phyloP scores from a whole-genome alignment of 2,113 vertebrate species.

The Hippoglossus stenolepis region DNA sequence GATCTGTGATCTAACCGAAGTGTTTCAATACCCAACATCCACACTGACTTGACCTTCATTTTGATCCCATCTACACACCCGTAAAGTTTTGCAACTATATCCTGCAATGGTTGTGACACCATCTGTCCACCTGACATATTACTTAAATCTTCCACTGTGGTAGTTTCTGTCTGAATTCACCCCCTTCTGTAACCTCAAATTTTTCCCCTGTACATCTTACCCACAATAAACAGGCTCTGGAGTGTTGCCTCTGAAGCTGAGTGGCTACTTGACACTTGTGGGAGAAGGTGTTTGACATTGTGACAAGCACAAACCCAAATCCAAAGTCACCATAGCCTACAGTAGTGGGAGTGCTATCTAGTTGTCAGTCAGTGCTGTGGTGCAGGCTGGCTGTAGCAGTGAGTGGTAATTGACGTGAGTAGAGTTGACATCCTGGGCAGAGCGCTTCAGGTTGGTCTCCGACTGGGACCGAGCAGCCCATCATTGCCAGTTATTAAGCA shows the following conservation, averaged over 20 bases:
- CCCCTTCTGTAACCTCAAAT: conserved; percentile 13
- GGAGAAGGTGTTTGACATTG: conserved; percentile 70
- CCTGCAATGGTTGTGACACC: not conserved
- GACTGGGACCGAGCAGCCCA: conserved; percentile 80
- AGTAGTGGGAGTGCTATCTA: conserved; percentile 63
- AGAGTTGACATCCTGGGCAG: conserved; percentile 80
- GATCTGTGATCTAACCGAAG: too few species aligned
- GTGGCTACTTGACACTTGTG: conserved; percentile 61
- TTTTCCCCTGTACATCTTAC: not conserved
- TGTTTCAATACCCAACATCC: not conserved
- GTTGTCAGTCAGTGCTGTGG: conserved; percentile 71
- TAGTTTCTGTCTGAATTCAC: not conserved
- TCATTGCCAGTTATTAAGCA: conserved; percentile 84
- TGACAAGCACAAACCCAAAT: conserved; percentile 54
- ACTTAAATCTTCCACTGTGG: not conserved
- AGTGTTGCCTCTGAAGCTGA: conserved; percentile 40
- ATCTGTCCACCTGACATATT: not conserved
- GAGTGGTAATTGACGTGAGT: conserved; percentile 81
- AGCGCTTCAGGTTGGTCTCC: conserved; percentile 80
- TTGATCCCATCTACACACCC: not conserved
- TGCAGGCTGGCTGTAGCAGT: conserved; percentile 65
- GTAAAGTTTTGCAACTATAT: not conserved
- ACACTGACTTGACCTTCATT: not conserved
- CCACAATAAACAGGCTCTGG: conserved; percentile 42
- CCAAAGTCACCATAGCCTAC: conserved; percentile 65